A percentile compares a stretch with the other conserved stretches of the same genome.
Evolutionary conservation across 2,113 vertebrate species (phyloP).

Genomic region (Opisthocomus hoazin): DNA sequence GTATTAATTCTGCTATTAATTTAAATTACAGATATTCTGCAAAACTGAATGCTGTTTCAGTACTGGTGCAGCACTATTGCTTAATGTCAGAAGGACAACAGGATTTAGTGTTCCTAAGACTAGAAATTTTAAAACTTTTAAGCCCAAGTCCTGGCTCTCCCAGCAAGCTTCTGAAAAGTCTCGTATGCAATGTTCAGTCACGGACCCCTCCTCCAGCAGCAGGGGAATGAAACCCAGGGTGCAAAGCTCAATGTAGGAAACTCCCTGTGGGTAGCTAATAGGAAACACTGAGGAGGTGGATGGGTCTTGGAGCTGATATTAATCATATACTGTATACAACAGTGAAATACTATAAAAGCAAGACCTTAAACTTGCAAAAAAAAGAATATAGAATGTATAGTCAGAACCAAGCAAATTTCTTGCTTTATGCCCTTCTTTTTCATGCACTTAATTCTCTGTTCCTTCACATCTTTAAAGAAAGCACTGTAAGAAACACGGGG

Average conservation of each 20-base stretch:
- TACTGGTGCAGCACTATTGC: background rate
- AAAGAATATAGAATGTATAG: background rate
- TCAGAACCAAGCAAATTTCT: background rate
- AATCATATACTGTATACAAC: accelerated
- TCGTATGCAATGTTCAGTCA: background rate
- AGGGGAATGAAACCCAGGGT: background rate
- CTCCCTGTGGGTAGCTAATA: background rate
- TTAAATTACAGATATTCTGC: constrained; percentile 5
- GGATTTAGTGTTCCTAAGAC: background rate
- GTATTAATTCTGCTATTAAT: constrained; percentile 27
- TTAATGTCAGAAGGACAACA: background rate
- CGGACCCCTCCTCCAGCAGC: background rate
- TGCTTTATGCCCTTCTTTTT: background rate
- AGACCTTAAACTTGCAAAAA: background rate
- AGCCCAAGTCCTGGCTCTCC: background rate
- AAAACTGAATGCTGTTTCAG: background rate
- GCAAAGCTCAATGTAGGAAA: background rate
- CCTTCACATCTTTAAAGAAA: background rate
- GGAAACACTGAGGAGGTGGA: background rate
- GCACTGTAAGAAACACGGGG: background rate
- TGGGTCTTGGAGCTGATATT: background rate
- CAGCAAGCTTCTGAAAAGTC: background rate
- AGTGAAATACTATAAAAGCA: background rate
- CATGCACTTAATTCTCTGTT: background rate
- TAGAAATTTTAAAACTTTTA: background rate